A percentile compares a stretch with the other conserved stretches of the same genome.
phyloP scores from a whole-genome alignment of 2,888 invertebrate genomes.

The Orthosia cruda region DNA sequence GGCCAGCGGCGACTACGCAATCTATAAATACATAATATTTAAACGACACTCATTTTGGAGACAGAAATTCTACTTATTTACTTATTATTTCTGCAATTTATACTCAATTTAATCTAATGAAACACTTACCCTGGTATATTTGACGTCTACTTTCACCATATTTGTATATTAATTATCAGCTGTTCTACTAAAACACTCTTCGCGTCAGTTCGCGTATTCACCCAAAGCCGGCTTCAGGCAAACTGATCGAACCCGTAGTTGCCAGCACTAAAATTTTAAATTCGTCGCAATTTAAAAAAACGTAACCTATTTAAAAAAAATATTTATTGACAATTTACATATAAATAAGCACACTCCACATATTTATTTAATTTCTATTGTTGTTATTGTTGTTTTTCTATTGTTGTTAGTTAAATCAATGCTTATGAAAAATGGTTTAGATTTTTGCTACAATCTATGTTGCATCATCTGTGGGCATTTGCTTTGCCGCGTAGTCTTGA shows the following conservation, averaged over 20 bases:
- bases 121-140: constrained; percentile 89
- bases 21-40: constrained; percentile 25
- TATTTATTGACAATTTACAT: neutral
- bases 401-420: no score
- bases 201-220: constrained; percentile 46
- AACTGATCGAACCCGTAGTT: constrained; percentile 61
- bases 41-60: neutral
- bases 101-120: neutral
- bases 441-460: no score
- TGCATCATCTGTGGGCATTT: no score
- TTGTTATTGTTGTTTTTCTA: no score
- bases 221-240: constrained; percentile 62
- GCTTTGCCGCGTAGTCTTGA: no score
- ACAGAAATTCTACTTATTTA: neutral
- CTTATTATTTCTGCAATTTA: neutral
- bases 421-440: no score
- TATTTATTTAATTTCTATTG: no score
- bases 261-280: constrained; percentile 30
- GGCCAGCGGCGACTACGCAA: neutral
- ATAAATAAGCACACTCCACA: neutral
- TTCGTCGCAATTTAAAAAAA: no score
- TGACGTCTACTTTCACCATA: constrained; percentile 90
- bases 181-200: constrained; percentile 2
- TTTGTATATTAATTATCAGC: constrained; percentile 59
- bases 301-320: no score